Conservation (phyloP, 2,888 invertebrate genomes). For the Entomobrya proxima region DNA sequence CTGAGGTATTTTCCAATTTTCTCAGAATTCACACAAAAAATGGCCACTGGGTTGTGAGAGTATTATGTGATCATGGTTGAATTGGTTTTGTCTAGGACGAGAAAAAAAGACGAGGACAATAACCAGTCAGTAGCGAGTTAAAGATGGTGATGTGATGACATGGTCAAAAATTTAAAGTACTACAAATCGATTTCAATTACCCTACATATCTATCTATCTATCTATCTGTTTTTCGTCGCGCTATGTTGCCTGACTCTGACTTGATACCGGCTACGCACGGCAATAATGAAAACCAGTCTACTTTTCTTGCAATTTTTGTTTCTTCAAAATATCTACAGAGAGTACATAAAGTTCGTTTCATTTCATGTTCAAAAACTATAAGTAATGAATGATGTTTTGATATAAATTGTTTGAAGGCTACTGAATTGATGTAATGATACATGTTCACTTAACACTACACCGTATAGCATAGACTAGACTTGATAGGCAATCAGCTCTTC, state of each 20-base stretch:
- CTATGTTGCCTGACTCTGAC: no score
- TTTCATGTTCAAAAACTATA: not conserved
- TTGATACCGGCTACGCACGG: slow-evolving; percentile 20
- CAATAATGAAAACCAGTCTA: not conserved
- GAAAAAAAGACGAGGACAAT: not conserved
- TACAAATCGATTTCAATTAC: slow-evolving; percentile 39
- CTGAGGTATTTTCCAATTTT: slow-evolving; percentile 6
- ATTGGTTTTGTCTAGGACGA: no score
- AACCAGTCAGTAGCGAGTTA: not conserved
- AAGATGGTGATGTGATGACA: slow-evolving; percentile 20
- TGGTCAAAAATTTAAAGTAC: not conserved
- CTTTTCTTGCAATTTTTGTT: not conserved
- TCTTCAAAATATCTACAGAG: not conserved
- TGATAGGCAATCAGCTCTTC: no score
- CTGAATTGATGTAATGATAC: not conserved
- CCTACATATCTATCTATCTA: slow-evolving; percentile 6
- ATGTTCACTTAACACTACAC: not conserved
- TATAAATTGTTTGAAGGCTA: not conserved
- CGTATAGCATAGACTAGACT: not conserved
- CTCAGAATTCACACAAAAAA: slow-evolving; percentile 32
- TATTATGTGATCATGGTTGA: no score
- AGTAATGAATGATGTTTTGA: no score
- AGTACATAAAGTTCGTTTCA: not conserved
- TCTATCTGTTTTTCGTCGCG: not conserved
- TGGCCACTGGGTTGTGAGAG: not conserved